Conservation (phyloP, 2,888 invertebrate species). For the Byasa hedistus region DNA sequence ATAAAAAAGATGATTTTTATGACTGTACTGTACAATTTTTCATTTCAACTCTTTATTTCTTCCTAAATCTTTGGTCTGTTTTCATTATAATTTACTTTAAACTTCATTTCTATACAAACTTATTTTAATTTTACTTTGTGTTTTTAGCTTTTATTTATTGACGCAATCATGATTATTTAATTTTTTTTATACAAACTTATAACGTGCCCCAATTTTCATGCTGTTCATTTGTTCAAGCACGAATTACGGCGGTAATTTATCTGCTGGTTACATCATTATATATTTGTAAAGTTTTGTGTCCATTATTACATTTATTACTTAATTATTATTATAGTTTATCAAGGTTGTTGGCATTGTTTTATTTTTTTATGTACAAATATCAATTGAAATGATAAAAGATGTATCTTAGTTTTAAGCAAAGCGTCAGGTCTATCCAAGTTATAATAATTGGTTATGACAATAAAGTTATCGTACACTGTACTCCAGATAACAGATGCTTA, state of each 20-base stretch:
- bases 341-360: constrained; percentile 75
- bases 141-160: constrained; percentile 55
- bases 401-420: constrained; percentile 66
- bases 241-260: constrained; percentile 29
- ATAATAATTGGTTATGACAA: constrained; percentile 37
- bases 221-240: constrained; percentile 28
- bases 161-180: constrained; percentile 55
- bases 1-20: constrained; percentile 35
- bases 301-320: constrained; percentile 67
- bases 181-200: constrained; percentile 45
- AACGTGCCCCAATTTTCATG: constrained; percentile 16
- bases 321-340: constrained; percentile 73
- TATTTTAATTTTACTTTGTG: constrained; percentile 25
- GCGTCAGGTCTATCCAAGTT: constrained; percentile 37
- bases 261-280: constrained; percentile 41
- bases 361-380: constrained; percentile 78
- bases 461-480: constrained; percentile 42
- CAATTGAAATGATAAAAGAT: constrained; percentile 66
- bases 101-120: constrained; percentile 31
- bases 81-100: constrained; percentile 33
- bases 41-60: constrained; percentile 31
- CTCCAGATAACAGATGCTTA: constrained; percentile 48
- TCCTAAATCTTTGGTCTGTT: constrained; percentile 30
- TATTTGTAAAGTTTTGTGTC: constrained; percentile 72
- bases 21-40: constrained; percentile 24